Evolutionary conservation across 2,797 vertebrate species (phyloP).

Genomic region (Galago senegalensis): DNA sequence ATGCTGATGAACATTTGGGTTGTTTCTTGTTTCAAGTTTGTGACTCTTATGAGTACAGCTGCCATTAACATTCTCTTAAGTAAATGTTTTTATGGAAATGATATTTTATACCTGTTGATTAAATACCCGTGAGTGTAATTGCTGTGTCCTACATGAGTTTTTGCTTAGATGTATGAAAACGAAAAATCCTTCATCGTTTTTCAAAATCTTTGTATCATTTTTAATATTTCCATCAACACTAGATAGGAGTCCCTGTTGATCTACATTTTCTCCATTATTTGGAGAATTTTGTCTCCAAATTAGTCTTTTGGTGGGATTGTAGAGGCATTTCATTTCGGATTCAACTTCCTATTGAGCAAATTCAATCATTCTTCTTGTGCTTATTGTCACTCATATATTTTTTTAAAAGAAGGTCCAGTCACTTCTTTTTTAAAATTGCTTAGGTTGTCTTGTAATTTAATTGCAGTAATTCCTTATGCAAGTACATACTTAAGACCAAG

Average conservation of each 20-base stretch:
- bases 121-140: background rate
- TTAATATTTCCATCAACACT: background rate
- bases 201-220: background rate
- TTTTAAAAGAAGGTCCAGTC: too few relatives aligned
- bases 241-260: background rate
- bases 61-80: background rate
- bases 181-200: background rate
- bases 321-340: background rate
- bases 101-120: conserved; percentile 25
- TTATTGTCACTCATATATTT: background rate
- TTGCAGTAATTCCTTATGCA: background rate
- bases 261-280: background rate
- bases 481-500: background rate
- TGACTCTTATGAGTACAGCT: background rate
- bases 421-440: background rate
- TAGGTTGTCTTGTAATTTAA: background rate
- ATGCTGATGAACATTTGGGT: background rate
- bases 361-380: background rate
- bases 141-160: background rate
- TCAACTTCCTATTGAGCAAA: background rate
- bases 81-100: background rate
- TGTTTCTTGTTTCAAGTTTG: background rate
- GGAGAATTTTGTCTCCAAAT: background rate
- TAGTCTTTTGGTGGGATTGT: background rate
- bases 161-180: background rate